Evolutionary conservation across 1,140 invertebrate species (phyloP).

Genomic region (Camponotus pennsylvanicus): DNA sequence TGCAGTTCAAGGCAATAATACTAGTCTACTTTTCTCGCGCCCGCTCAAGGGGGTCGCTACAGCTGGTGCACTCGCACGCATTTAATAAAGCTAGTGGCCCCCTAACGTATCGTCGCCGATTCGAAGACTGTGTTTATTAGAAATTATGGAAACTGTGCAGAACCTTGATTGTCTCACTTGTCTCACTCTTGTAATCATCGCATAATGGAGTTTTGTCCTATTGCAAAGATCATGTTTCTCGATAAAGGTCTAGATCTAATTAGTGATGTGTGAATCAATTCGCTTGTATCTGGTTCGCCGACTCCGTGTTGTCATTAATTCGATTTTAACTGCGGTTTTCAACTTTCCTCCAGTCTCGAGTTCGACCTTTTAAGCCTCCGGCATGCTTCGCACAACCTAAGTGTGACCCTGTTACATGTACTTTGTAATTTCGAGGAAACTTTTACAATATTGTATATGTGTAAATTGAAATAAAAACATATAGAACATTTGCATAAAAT

Average conservation of each 20-base stretch:
- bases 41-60: background rate
- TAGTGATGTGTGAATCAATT: background rate
- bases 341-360: background rate
- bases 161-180: background rate
- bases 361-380: background rate
- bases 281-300: background rate
- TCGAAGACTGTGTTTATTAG: background rate
- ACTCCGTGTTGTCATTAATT: background rate
- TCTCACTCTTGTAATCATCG: background rate
- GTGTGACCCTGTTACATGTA: background rate
- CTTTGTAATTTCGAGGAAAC: conserved; percentile 2
- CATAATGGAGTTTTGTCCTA: conserved; percentile 6
- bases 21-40: conserved; percentile 1
- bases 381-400: background rate
- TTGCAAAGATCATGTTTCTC: background rate
- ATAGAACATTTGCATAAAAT: background rate
- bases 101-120: background rate
- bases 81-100: background rate
- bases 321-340: conserved; percentile 6
- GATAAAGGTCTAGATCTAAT: background rate
- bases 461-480: background rate
- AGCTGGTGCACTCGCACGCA: conserved; percentile 61
- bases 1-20: conserved; percentile 67
- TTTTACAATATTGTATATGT: background rate
- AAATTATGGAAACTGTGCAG: background rate